phyloP scores from a whole-genome alignment of 2,113 vertebrate species.

The Albula goreensis region DNA sequence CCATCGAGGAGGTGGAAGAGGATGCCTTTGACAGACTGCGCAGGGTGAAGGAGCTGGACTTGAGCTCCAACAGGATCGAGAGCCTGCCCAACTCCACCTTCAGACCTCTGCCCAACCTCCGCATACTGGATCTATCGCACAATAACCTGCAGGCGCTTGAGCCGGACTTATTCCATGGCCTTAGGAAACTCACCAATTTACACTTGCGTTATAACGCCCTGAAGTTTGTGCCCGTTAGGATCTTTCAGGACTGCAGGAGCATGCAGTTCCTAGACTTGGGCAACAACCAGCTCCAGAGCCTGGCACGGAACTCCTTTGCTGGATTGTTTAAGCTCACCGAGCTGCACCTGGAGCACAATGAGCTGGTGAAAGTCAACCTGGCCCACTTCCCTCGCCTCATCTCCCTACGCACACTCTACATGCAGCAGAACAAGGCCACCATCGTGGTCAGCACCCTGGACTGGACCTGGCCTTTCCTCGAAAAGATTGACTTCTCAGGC shows the following conservation, averaged over 20 bases:
- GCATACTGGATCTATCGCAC: conserved; percentile 97
- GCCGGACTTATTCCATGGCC: conserved; percentile 93
- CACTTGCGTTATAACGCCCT: conserved; percentile 95
- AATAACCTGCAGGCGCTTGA: conserved; percentile 95
- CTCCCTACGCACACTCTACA: conserved; percentile 90
- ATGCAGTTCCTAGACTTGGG: conserved; percentile 98
- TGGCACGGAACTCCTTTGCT: conserved; percentile 96
- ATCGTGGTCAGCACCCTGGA: conserved; percentile 95
- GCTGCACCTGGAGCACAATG: conserved; percentile 98
- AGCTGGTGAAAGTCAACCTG: conserved; percentile 97
- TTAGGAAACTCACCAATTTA: conserved; percentile 95
- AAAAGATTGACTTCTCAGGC: conserved; percentile 93
- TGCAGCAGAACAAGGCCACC: conserved; percentile 91
- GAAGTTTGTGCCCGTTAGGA: conserved; percentile 94
- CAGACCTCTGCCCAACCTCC: conserved; percentile 94
- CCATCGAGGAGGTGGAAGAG: conserved; percentile 91
- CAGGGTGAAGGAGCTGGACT: conserved; percentile 95
- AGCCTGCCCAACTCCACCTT: conserved; percentile 93
- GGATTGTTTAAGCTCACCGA: conserved; percentile 97
- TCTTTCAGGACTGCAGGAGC: conserved; percentile 99
- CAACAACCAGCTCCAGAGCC: conserved; percentile 98
- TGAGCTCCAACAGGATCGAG: conserved; percentile 96
- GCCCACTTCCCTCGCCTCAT: conserved; percentile 96
- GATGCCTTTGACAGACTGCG: conserved; percentile 92
- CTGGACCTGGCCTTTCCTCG: conserved; percentile 93